These are phyloP conservation scores for Xyliphius kryptos DNA, from an alignment of 2,113 vertebrate species.

Conservation along the genomic window DNA sequence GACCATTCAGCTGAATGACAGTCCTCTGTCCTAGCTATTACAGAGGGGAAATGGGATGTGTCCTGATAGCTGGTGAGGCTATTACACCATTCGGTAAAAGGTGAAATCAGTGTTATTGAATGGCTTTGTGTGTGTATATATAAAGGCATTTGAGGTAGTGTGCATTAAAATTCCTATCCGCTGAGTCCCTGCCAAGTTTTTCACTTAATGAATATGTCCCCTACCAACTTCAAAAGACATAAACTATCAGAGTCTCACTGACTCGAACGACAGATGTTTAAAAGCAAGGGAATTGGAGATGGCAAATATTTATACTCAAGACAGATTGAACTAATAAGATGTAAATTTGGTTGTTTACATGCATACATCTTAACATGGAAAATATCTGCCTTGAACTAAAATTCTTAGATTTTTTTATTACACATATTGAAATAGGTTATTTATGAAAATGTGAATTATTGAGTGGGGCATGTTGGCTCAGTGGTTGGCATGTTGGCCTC, in stretches of 20 bases:
- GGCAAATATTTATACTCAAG: neutral
- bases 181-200: constrained; percentile 12
- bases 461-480: too few species aligned
- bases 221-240: constrained; percentile 19
- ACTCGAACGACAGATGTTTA: constrained; percentile 21
- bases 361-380: neutral
- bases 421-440: too few species aligned
- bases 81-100: neutral
- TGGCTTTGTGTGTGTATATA: neutral
- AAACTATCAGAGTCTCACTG: neutral
- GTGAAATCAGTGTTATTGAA: neutral
- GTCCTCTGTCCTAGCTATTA: constrained; percentile 3
- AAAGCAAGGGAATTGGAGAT: neutral
- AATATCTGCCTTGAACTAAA: neutral
- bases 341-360: neutral
- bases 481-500: too few species aligned
- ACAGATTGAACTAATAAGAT: constrained; percentile 2
- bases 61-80: neutral
- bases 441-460: too few species aligned
- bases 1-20: constrained; percentile 1
- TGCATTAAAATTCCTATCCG: constrained; percentile 7
- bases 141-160: neutral
- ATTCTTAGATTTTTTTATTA: too few species aligned
- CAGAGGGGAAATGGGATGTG: neutral
- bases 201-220: constrained; percentile 9